phyloP scores from a whole-genome alignment of 1,140 invertebrate species.

The Tetragonula clypearis region DNA sequence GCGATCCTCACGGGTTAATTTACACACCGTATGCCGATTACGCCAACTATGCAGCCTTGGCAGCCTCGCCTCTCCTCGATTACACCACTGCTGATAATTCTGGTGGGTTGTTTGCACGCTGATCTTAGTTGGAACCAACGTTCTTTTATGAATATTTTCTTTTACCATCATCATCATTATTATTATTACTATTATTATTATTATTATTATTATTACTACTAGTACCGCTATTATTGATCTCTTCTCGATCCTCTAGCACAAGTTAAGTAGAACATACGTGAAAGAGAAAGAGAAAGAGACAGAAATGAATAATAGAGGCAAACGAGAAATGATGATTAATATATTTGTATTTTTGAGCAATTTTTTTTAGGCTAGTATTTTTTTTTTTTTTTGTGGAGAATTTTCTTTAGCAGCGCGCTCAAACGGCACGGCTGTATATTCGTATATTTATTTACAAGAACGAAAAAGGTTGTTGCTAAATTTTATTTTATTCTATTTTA shows the following conservation, averaged over 20 bases:
- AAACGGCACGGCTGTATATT: neutral
- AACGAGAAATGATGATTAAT: neutral
- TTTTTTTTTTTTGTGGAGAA: conserved; percentile 31
- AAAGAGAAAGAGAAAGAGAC: conserved; percentile 13
- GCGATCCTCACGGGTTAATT: conserved; percentile 84
- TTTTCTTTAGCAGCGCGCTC: neutral
- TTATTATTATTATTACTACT: too few relatives aligned
- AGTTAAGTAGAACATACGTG: neutral
- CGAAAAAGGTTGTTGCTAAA: neutral
- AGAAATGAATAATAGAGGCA: conserved; percentile 6
- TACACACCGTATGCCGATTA: conserved; percentile 93
- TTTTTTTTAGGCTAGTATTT: conserved; percentile 13
- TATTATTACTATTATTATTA: neutral
- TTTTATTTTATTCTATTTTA: too few relatives aligned
- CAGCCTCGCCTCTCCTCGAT: conserved; percentile 91
- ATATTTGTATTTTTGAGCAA: conserved; percentile 6
- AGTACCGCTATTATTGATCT: neutral
- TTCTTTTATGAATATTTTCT: conserved; percentile 31
- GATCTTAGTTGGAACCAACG: conserved; percentile 72
- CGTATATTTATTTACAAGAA: neutral
- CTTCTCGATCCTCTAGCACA: conserved; percentile 15
- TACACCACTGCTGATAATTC: conserved; percentile 93
- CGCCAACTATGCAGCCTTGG: conserved; percentile 93
- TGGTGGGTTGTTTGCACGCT: conserved; percentile 96
- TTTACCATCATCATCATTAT: neutral